phyloP scores from a whole-genome alignment of 1,140 invertebrate genomes.

The Gryllus bimaculatus region DNA sequence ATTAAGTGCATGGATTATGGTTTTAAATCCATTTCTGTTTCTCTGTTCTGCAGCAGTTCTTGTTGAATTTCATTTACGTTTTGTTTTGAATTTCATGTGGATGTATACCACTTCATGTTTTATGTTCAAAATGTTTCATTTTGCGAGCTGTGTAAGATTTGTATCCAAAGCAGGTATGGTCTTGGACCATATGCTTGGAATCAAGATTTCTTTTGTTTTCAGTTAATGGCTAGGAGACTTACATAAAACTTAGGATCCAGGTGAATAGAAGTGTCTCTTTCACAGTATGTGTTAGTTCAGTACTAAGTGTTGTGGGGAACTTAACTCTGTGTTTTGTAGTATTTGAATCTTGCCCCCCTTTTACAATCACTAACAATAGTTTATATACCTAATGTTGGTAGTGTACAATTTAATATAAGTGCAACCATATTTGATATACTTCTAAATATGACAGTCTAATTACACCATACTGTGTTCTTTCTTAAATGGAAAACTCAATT shows the following conservation, averaged over 20 bases:
- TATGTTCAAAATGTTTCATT: not conserved
- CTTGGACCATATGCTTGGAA: conserved; percentile 6
- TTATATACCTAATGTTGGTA: conserved; percentile 11
- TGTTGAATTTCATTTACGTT: not conserved
- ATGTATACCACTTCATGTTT: not conserved
- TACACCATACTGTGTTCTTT: conserved; percentile 22
- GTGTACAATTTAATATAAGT: conserved; percentile 7
- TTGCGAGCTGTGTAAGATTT: not conserved
- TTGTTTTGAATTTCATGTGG: not conserved
- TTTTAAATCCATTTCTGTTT: not conserved
- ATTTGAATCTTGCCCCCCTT: conserved; percentile 15
- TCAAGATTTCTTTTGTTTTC: conserved; percentile 1
- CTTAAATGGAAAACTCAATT: not conserved
- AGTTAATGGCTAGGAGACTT: conserved; percentile 15
- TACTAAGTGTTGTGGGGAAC: conserved; percentile 16
- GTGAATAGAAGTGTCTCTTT: conserved; percentile 1
- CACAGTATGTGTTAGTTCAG: conserved; percentile 16
- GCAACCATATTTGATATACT: conserved; percentile 5
- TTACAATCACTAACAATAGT: conserved; percentile 15
- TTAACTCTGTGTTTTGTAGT: conserved; percentile 6
- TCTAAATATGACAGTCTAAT: conserved; percentile 9
- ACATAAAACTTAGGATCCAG: not conserved
- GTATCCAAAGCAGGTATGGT: not conserved
- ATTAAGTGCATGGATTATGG: not conserved
- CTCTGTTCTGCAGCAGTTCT: not conserved